Evolutionary conservation across 35 echinoderm and acorn worm species (phyloP), one percentile per base, ranked within the genome.

Genomic region (Eucidaris tribuloides): DNA sequence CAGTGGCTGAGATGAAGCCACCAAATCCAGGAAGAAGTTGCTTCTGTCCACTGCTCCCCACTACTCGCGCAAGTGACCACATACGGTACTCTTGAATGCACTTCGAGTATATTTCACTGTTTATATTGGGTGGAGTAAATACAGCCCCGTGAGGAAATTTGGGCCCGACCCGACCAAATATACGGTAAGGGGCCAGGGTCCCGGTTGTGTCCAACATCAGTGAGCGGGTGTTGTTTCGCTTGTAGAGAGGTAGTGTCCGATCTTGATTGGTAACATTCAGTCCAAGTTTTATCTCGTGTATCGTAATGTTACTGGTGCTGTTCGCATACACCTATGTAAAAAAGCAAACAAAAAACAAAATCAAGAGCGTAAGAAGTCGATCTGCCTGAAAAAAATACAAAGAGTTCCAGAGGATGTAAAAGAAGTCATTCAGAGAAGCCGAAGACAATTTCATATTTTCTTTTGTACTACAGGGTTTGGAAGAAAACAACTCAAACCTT

Each of bases 1-100:
- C 91, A 63, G 85, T 93, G 4, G 24, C 30, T 42, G 91, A 93
- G 23, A 93, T 61, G 42, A 78, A 89, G 18, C 91, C 91, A 48
- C 23, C 34, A 79, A 64, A 93, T 55, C 85, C 81, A 25, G 91
- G 85, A 20, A 93, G 64, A 9, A 30, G 49, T 41, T 87, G 90
- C 7, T 74, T 45, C 15, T 19, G 35, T 32, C 22, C 65, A 37
- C 28, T 42, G 40, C 48, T 59, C 17, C 68, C 70, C 41, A 84
- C 64, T 11, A 74, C 45, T 5, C 82, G 34, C 36, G 64, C 64
- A 85, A 56, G 45, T 77, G 58, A 55, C 65, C 49, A 52, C 22
- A 77, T 15, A 56, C 25, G 64, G 24, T 77, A 77, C 23, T 74
- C 43, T 56, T 55, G 64, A n/a, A 46, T 74, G 42, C 43, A 77